Evolutionary conservation across 2,113 vertebrate genomes (phyloP).

Genomic region (Nipponia nippon): DNA sequence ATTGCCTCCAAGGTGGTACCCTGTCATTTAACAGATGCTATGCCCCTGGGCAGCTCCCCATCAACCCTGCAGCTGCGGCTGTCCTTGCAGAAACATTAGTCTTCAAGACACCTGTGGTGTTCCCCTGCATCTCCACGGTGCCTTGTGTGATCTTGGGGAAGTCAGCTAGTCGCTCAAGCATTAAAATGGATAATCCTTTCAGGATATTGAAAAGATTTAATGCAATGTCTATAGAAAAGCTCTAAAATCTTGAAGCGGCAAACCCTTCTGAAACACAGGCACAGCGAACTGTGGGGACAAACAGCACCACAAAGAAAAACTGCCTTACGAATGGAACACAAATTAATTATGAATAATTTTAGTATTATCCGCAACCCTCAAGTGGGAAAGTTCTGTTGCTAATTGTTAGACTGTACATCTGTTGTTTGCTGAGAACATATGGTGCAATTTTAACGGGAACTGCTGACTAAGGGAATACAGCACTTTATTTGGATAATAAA

Average conservation of each 20-base stretch:
- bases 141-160: neutral
- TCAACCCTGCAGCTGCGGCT: neutral
- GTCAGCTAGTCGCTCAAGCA: neutral
- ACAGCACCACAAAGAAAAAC: neutral
- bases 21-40: neutral
- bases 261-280: neutral
- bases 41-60: neutral
- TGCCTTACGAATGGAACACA: neutral
- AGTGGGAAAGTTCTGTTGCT: neutral
- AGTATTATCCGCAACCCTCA: neutral
- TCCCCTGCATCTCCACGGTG: neutral
- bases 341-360: neutral
- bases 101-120: neutral
- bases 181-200: neutral
- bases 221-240: neutral
- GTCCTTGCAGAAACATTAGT: neutral
- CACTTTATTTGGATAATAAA: neutral
- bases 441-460: neutral
- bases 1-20: neutral
- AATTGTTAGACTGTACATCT: conserved; percentile 31
- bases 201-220: neutral
- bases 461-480: conserved; percentile 20
- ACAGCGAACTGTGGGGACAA: neutral
- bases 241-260: neutral
- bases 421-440: conserved; percentile 23